A percentile compares a stretch with the other conserved stretches of the same genome.
Evolutionary conservation across 1,140 invertebrate genomes (phyloP).

Genomic region (Sycophaga agraensis): DNA sequence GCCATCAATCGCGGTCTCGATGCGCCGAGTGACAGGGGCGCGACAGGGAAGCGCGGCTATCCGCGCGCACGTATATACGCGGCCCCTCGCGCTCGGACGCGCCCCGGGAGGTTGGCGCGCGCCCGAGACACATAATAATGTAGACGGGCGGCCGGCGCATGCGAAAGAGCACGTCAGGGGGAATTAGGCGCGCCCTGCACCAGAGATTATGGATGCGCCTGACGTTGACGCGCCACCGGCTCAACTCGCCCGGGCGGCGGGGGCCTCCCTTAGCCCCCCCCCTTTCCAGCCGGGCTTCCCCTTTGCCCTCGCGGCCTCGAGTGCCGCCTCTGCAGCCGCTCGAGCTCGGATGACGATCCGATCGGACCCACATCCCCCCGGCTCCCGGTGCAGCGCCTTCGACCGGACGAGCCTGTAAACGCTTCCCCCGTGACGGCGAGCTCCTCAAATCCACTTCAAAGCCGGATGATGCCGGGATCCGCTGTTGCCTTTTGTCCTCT

Average conservation of each 20-base stretch:
- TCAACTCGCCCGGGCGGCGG: constrained; percentile 1
- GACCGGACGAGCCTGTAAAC: background rate
- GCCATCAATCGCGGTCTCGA: constrained; percentile 26
- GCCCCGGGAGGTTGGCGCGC: constrained; percentile 28
- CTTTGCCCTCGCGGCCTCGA: background rate
- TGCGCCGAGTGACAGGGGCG: constrained; percentile 21
- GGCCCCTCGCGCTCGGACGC: constrained; percentile 18
- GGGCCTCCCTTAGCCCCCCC: too few species aligned
- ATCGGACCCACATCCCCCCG: background rate
- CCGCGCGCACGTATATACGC: background rate
- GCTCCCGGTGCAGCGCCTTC: background rate
- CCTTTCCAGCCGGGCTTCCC: background rate
- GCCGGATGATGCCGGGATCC: constrained; percentile 23
- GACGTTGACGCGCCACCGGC: constrained; percentile 41
- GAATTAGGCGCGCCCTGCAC: constrained; percentile 41
- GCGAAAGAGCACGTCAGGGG: constrained; percentile 43
- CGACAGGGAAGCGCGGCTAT: background rate
- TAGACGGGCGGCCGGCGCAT: constrained; percentile 34
- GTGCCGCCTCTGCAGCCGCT: background rate
- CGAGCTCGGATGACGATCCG: constrained; percentile 4
- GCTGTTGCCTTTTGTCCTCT: constrained; percentile 25
- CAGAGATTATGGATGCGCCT: constrained; percentile 40
- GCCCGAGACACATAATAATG: constrained; percentile 34
- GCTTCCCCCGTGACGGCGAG: background rate
- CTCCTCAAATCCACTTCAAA: constrained; percentile 8